These are phyloP conservation scores for Coendou prehensilis DNA, from an alignment of 2,797 vertebrate species.

Conservation along the genomic window DNA sequence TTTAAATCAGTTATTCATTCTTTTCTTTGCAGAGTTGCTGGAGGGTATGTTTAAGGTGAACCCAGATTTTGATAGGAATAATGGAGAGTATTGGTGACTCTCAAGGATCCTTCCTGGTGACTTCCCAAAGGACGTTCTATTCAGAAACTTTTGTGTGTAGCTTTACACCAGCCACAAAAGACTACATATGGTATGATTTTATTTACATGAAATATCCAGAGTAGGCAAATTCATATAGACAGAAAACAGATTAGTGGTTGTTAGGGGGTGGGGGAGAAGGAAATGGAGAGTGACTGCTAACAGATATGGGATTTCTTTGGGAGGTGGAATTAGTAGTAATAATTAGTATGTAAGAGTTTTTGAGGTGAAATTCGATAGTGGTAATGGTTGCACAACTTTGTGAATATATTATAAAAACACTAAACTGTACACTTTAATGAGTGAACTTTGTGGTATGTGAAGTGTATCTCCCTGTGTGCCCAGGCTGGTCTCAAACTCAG, in stretches of 20 bases:
- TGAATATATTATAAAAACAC: neutral
- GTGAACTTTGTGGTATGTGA: neutral
- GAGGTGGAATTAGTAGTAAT: neutral
- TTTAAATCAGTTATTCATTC: neutral
- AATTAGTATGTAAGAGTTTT: constrained; percentile 4
- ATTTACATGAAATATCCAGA: neutral
- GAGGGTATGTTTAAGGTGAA: neutral
- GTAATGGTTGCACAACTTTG: neutral
- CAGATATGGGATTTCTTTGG: neutral
- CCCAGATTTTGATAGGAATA: neutral
- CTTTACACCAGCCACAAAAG: neutral
- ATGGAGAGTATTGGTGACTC: neutral
- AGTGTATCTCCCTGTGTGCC: neutral
- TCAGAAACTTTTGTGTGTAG: neutral
- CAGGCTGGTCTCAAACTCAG: neutral
- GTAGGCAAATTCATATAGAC: neutral
- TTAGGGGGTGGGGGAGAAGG: neutral
- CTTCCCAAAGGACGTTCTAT: neutral
- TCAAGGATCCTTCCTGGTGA: neutral
- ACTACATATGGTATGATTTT: neutral
- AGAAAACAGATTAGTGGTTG: constrained; percentile 9
- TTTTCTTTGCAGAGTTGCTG: neutral
- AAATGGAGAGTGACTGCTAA: neutral
- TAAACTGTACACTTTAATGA: neutral
- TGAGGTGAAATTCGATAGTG: neutral